Conservation (phyloP, 2,113 vertebrate genomes). For the Callithrix jacchus region DNA sequence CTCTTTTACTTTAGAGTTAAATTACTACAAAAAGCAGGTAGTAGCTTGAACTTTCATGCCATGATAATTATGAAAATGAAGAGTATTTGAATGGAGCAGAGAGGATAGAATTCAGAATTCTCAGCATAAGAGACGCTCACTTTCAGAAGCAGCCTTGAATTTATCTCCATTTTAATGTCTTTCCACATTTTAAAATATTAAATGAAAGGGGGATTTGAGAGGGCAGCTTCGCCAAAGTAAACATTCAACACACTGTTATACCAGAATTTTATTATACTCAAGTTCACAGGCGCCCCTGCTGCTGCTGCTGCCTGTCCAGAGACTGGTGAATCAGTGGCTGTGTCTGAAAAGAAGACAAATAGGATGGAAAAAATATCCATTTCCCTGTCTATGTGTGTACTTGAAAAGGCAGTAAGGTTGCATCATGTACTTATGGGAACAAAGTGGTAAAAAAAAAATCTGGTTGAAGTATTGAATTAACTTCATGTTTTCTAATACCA, state of each 20-base stretch:
- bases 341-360: slow-evolving; percentile 74
- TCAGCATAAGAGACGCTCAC: slow-evolving; percentile 45
- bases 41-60: background rate
- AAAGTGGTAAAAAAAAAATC: slow-evolving; percentile 34
- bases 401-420: slow-evolving; percentile 46
- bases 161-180: slow-evolving; percentile 84
- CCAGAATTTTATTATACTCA: slow-evolving; percentile 72
- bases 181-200: slow-evolving; percentile 86
- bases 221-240: slow-evolving; percentile 80
- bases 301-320: slow-evolving; percentile 57
- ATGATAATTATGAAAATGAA: background rate
- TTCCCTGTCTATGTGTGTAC: slow-evolving; percentile 63
- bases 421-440: slow-evolving; percentile 55
- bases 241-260: slow-evolving; percentile 82
- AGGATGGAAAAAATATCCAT: slow-evolving; percentile 65
- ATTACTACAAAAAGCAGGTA: background rate
- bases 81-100: background rate
- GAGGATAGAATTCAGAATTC: slow-evolving; percentile 59
- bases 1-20: background rate
- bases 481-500: slow-evolving; percentile 17
- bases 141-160: slow-evolving; percentile 81
- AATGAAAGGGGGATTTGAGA: slow-evolving; percentile 84
- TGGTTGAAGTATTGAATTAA: slow-evolving; percentile 49
- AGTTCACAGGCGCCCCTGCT: slow-evolving; percentile 65
- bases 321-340: slow-evolving; percentile 71